Conservation (phyloP, 2,888 invertebrate genomes). For the Blastobasis lacticolella region DNA sequence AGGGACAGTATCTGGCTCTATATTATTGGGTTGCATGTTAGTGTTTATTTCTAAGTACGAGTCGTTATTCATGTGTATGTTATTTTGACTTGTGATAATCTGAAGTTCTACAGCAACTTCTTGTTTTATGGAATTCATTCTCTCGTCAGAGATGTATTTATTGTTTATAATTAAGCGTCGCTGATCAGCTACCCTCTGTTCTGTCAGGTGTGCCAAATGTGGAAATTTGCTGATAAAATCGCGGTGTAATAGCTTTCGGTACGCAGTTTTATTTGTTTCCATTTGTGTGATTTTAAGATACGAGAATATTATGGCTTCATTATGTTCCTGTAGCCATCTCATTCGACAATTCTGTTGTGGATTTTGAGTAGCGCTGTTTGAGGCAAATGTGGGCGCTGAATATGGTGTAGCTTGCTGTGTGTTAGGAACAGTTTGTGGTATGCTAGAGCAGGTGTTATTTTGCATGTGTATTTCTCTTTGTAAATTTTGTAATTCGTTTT, state of each 20-base stretch:
- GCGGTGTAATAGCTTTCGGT: slow-evolving; percentile 7
- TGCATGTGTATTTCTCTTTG: too few species aligned
- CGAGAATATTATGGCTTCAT: slow-evolving; percentile 7
- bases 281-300: slow-evolving; percentile 8
- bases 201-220: slow-evolving; percentile 7
- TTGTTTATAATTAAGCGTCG: slow-evolving; percentile 10
- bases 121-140: slow-evolving; percentile 2
- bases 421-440: too few species aligned
- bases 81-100: neutral
- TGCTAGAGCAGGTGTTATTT: too few species aligned
- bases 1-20: too few species aligned
- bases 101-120: slow-evolving; percentile 1
- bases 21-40: too few species aligned
- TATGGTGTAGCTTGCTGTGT: neutral
- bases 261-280: slow-evolving; percentile 7
- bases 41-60: too few species aligned
- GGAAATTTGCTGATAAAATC: slow-evolving; percentile 6
- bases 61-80: neutral
- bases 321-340: slow-evolving; percentile 8
- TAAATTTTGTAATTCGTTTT: neutral
- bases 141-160: slow-evolving; percentile 4
- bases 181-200: slow-evolving; percentile 14
- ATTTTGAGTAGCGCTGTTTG: neutral
- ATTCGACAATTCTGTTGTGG: slow-evolving; percentile 1
- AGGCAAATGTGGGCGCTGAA: neutral